These are phyloP conservation scores for Cecidostiba fungosa DNA, from an alignment of 2,888 invertebrate genomes.

Conservation along the genomic window DNA sequence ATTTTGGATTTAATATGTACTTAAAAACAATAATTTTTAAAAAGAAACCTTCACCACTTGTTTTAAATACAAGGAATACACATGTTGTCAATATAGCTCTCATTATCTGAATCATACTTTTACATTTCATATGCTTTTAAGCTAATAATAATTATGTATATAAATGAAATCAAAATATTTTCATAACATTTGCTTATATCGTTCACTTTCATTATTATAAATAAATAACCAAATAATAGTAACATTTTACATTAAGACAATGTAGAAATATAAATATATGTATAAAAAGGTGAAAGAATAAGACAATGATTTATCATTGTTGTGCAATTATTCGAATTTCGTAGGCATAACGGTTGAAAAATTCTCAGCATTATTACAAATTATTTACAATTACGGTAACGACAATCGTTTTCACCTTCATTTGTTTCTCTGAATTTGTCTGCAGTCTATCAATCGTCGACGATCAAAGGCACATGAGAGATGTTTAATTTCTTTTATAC, in stretches of 20 bases:
- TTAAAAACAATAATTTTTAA: slow-evolving; percentile 57
- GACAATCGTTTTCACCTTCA: slow-evolving; percentile 27
- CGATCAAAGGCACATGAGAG: slow-evolving; percentile 60
- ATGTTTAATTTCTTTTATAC: slow-evolving; percentile 46
- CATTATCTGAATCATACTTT: slow-evolving; percentile 44
- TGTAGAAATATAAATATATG: slow-evolving; percentile 44
- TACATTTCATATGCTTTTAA: slow-evolving; percentile 30
- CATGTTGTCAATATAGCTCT: slow-evolving; percentile 39
- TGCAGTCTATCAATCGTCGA: slow-evolving; percentile 47
- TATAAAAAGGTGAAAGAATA: slow-evolving; percentile 52
- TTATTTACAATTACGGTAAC: slow-evolving; percentile 60
- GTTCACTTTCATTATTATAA: slow-evolving; percentile 44
- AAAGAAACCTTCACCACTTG: slow-evolving; percentile 62
- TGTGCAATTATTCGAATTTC: slow-evolving; percentile 37
- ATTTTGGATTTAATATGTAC: slow-evolving; percentile 50
- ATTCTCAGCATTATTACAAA: slow-evolving; percentile 42
- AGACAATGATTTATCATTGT: slow-evolving; percentile 36
- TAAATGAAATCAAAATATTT: slow-evolving; percentile 30
- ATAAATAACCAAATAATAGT: slow-evolving; percentile 61
- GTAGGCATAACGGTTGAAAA: slow-evolving; percentile 37
- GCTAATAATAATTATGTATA: slow-evolving; percentile 30
- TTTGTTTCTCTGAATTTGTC: slow-evolving; percentile 29
- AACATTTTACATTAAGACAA: slow-evolving; percentile 54
- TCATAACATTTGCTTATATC: slow-evolving; percentile 29
- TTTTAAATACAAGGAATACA: slow-evolving; percentile 49